Base-by-base conservation (phyloP, 2,888 invertebrate genomes). In the Acrocera orbiculus region DNA sequence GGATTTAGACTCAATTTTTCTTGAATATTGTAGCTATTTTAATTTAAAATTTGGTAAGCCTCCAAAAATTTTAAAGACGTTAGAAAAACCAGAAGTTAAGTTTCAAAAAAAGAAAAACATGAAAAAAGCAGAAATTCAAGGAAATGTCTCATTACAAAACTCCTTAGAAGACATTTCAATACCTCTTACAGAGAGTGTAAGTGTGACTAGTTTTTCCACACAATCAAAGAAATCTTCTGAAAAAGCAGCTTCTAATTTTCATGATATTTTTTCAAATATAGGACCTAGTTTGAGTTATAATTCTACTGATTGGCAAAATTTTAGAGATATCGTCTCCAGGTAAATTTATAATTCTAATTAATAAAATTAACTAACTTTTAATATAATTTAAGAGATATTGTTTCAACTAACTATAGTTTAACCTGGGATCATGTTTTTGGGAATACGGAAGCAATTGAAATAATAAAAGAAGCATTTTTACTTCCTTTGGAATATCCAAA, bases 1-100 rank as follows among this genome's bases (percentile, higher is more conserved):
- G 36, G 89, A 90, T 54, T 62, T 93, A 50, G 81, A 83, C 42
- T 78, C 80, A 26, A 79, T 93, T 43, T 61, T 92, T 37, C 74
- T 85, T 65, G 90, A 92, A 48, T 93, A 82, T 57, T 79, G 78
- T 50, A 79, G 80, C 42, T 92, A 82, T 58, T 86, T 82, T 56
- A 70, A 76, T 47, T 64, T 82, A 27, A 76, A 83, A 48, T 92
- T 86, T 62, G 80, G 82, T 54, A 85, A 80, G 54, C 73, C 78
- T 53, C 90, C 92, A 0, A 78, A 75, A 58, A 73, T 92, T 44
- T 71, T 79, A 32, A 76, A 76, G 46, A 53, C 51, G 38, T 30
- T 41, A 10, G 20, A 46, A 30, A 45, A 40, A 20, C 24, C 40
- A 26, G 35, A 38, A 7, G n/a, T n/a, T n/a, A n/a, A n/a, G n/a